Base-by-base conservation (phyloP, 2,113 vertebrate genomes). In the Sorex araneus region DNA sequence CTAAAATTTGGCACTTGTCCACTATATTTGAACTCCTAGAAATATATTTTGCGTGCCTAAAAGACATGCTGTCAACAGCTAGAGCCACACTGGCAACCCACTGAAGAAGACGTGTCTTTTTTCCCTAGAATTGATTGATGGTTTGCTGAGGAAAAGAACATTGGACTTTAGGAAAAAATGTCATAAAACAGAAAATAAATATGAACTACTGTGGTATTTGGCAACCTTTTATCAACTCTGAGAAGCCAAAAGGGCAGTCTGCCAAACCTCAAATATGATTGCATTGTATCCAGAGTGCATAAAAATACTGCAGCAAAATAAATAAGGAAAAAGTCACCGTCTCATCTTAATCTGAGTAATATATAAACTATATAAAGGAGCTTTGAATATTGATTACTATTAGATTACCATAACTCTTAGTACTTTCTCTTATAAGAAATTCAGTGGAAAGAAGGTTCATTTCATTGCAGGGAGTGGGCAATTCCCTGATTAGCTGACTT, bases 171-270 rank as follows among this genome's bases (percentile, higher is more conserved):
- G 86, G 95, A 2, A 50, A 84, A 96, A 95, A 95, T 87, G 87
- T 96, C 94, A 95, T 96, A 94, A 95, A 96, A 93, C 57, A 94
- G 92, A 95, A 95, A 96, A 96, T 95, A 96, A 97, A 96, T 96
- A 95, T 95, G 94, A 97, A 93, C 94, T 92, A 89, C 94, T 94
- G 77, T 95, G 95, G 94, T 95, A 96, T 96, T 97, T 97, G 96
- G 96, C 95, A 97, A 97, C 95, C 96, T 95, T 97, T 96, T 96
- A 96, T 96, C 93, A 96, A 96, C 94, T 92, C 87, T 89, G 70
- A 87, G 92, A 94, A 95, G 96, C 95, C 96, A 96, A 95, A 94
- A 96, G 94, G 96, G 95, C 96, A 95, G 89, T 47, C 95, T 96
- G 96, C 96, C 96, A 97, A 95, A 95, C 95, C 94, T 95, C 96